Conservation (phyloP, 2,888 invertebrate species). For the Drosophila monieri region DNA sequence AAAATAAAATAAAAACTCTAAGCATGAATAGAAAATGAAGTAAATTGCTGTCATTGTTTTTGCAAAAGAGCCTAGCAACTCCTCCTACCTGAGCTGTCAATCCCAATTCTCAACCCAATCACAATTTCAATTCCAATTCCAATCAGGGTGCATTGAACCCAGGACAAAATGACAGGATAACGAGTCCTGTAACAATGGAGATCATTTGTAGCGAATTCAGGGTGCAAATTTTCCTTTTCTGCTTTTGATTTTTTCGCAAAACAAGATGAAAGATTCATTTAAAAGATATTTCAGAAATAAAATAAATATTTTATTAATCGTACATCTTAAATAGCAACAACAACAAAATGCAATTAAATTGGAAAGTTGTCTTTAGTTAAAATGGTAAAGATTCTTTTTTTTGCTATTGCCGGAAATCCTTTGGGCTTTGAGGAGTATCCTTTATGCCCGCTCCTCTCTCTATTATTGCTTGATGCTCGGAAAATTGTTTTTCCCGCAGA, state of each 20-base stretch:
- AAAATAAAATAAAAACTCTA: background rate
- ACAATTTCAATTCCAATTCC: conserved; percentile 1
- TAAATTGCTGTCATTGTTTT: background rate
- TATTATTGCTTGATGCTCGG: background rate
- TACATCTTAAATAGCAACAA: background rate
- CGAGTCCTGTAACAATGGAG: conserved; percentile 26
- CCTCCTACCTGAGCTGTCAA: conserved; percentile 12
- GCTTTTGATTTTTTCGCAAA: background rate
- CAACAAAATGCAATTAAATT: background rate
- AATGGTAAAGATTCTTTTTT: too few relatives aligned
- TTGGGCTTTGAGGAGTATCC: background rate
- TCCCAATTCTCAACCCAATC: background rate
- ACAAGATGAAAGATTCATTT: background rate
- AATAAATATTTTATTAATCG: background rate
- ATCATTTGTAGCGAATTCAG: conserved; percentile 50
- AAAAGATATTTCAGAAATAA: background rate
- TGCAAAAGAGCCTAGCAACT: background rate
- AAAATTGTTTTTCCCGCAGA: conserved; percentile 4
- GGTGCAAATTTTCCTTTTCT: conserved; percentile 53
- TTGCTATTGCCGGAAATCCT: background rate
- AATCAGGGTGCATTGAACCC: conserved; percentile 41
- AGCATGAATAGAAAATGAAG: background rate
- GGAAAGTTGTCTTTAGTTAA: background rate
- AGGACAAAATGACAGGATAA: background rate
- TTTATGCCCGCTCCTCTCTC: conserved; percentile 10